A percentile compares a stretch with the other conserved stretches of the same genome.
Evolutionary conservation across 2,797 vertebrate species (phyloP).

Genomic region (Mus minutoides): DNA sequence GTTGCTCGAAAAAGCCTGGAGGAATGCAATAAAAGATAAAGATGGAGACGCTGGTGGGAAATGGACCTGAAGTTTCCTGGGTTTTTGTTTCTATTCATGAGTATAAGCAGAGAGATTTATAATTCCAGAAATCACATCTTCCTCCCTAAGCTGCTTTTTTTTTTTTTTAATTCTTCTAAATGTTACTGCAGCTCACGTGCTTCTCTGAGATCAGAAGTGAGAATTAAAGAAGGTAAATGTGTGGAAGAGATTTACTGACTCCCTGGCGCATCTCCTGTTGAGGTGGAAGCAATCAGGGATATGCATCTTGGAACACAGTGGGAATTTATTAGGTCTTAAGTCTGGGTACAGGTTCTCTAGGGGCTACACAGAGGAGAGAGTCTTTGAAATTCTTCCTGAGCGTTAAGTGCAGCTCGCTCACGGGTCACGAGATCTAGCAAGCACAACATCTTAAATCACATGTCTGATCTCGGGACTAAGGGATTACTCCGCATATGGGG

Average conservation of each 20-base stretch:
- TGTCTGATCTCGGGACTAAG: constrained; percentile 48
- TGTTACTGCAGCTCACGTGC: constrained; percentile 36
- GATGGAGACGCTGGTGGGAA: constrained; percentile 55
- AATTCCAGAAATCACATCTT: constrained; percentile 62
- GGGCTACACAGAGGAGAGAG: constrained; percentile 65
- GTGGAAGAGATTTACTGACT: constrained; percentile 78
- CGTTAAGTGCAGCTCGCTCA: constrained; percentile 39
- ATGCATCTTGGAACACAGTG: constrained; percentile 63
- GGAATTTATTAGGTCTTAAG: constrained; percentile 63
- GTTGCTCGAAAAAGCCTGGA: constrained; percentile 50
- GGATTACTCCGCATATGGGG: neutral
- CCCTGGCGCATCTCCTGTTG: constrained; percentile 66
- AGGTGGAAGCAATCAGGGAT: constrained; percentile 77
- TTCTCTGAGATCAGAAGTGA: constrained; percentile 65
- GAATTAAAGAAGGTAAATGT: constrained; percentile 75
- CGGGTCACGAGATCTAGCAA: constrained; percentile 21
- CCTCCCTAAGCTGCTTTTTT: constrained; percentile 20
- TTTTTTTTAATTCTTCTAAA: neutral
- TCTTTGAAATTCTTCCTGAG: constrained; percentile 68
- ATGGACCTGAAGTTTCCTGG: neutral
- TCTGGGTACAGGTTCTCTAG: constrained; percentile 67
- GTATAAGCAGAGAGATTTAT: constrained; percentile 8
- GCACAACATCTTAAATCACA: constrained; percentile 41
- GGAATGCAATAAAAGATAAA: constrained; percentile 65
- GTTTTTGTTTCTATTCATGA: constrained; percentile 12